Percentiles rank a stretch among this genome's conserved stretches.
These are phyloP conservation scores for Microtus montanus DNA, from an alignment of 2,113 vertebrate species.

Conservation along the genomic window DNA sequence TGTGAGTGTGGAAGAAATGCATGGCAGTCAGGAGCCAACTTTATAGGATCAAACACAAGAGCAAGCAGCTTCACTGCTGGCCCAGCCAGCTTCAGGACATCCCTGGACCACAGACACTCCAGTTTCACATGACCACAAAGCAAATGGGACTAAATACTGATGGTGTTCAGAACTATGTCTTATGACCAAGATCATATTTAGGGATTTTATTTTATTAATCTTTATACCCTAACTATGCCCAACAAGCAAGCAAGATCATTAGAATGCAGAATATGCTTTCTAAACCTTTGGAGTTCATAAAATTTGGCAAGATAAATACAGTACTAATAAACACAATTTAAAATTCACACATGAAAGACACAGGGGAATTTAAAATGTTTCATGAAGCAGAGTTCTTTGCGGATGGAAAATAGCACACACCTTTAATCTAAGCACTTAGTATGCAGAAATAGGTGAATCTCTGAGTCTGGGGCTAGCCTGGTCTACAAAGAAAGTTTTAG, in stretches of 20 bases:
- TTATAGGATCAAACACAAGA: background rate
- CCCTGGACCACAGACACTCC: background rate
- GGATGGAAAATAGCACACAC: background rate
- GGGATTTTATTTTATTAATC: slow-evolving; percentile 39
- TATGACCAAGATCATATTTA: background rate
- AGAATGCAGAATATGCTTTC: background rate
- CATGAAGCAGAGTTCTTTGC: background rate
- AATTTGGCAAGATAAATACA: background rate
- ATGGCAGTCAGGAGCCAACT: background rate
- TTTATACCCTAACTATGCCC: background rate
- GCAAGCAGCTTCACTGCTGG: background rate
- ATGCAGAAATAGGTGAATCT: background rate
- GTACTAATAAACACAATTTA: background rate
- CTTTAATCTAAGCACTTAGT: background rate
- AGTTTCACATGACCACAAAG: background rate
- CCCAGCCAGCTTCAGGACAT: background rate
- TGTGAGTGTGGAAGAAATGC: too few relatives aligned
- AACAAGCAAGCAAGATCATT: background rate
- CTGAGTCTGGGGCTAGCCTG: background rate
- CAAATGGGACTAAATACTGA: slow-evolving; percentile 18
- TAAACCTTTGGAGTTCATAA: background rate
- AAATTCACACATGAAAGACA: background rate
- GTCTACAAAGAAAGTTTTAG: background rate
- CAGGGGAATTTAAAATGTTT: background rate
- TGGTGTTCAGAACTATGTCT: background rate